Percentiles rank a stretch among this genome's conserved stretches.
Evolutionary conservation across 2,113 vertebrate genomes (phyloP).

Genomic region (Heterochromis multidens): DNA sequence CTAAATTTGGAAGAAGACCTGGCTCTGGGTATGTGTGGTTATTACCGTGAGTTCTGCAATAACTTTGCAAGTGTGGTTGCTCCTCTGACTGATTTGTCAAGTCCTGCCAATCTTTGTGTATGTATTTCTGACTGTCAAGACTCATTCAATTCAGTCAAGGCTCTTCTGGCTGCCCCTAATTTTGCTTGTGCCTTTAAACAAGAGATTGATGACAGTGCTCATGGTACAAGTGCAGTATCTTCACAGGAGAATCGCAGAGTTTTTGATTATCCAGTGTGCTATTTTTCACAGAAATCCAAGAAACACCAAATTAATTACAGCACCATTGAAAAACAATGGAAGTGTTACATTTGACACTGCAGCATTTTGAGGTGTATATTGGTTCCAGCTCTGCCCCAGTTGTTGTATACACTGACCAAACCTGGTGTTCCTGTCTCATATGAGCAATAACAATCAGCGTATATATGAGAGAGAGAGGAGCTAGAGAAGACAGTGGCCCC

Average conservation of each 20-base stretch:
- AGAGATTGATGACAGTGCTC: not conserved
- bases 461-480: no score
- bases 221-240: fast-evolving
- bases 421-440: fast-evolving
- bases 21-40: not conserved
- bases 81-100: not conserved
- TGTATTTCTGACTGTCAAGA: fast-evolving
- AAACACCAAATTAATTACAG: not conserved
- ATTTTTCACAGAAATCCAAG: not conserved
- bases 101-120: not conserved
- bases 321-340: no score
- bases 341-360: not conserved
- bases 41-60: fast-evolving
- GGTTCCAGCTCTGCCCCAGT: not conserved
- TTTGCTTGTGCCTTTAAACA: no score
- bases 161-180: not conserved
- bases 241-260: no score
- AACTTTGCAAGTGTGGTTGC: not conserved
- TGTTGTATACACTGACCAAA: not conserved
- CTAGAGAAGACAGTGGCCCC: no score
- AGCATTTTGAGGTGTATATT: not conserved
- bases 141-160: not conserved
- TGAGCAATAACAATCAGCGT: not conserved
- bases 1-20: not conserved
- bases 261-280: not conserved